Base-by-base conservation (phyloP, 2,113 vertebrate species). In the Circaetus cinerascens region DNA sequence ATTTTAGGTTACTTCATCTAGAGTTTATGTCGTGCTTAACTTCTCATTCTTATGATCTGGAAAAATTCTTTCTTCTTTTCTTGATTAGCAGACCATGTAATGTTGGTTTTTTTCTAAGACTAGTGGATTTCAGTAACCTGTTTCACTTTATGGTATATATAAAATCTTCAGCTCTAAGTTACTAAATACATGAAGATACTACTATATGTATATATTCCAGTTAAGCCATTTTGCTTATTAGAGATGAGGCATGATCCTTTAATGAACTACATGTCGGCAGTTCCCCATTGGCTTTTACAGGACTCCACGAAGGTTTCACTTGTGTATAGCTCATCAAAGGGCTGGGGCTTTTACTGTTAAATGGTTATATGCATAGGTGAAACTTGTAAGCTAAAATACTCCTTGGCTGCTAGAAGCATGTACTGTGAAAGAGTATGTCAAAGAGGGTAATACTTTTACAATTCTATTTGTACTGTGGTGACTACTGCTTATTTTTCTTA, bases 151-250 rank as follows among this genome's bases (percentile, higher is more conserved):
- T 85, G 43, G 32, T 23, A 7, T 63, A 11, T 77, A 32, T 85
- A 60, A 78, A 45, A 74, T 57, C 21, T 86, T 5, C 2, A 84
- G 19, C 32, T 57, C 60, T 14, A 63, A 84, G 60, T 71, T 84
- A 89, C 51, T 81, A 89, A 75, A 85, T 67, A 55, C 15, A 14
- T 56, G 23, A 72, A 89, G 67, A 78, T 87, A 23, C 53, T 62
- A 41, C 41, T 84, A 8, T 25, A 20, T 57, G 7, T 64, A 9
- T 67, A 11, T 86, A 34, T 88, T 90, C 51, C 72, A 86, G 6
- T 88, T 96, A 96, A 97, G 50, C 45, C n/a, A 55, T 97, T 96
- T 95, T 95, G 34, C 67, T 68, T 95, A 22, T 80, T 93, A 85
- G 29, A 55, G 79, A n/a, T 94, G 38, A 88, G 53, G 32, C 62